These are phyloP conservation scores for Encarsia formosa DNA, from an alignment of 2,888 invertebrate genomes.

Conservation along the genomic window DNA sequence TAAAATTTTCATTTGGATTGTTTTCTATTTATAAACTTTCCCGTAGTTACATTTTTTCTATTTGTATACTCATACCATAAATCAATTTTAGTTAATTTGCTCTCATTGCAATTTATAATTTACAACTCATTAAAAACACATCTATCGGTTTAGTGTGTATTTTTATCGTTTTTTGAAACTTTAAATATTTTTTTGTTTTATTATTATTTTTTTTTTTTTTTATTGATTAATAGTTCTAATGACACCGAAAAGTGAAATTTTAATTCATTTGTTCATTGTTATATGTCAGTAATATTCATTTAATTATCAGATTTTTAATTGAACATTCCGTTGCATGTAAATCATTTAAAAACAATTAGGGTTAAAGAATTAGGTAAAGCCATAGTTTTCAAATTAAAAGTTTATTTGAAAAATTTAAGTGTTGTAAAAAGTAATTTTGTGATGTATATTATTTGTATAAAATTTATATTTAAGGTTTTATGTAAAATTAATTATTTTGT, in stretches of 20 bases:
- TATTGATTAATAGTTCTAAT: constrained; percentile 15
- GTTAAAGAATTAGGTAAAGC: too few relatives aligned
- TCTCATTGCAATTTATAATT: constrained; percentile 8
- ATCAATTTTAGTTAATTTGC: constrained; percentile 2
- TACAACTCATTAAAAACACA: too few relatives aligned
- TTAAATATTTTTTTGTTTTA: constrained; percentile 9
- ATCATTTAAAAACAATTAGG: too few relatives aligned
- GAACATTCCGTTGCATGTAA: too few relatives aligned
- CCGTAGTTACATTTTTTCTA: constrained; percentile 17
- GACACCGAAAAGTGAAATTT: constrained; percentile 5
- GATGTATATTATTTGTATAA: too few relatives aligned
- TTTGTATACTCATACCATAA: neutral
- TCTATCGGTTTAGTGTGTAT: too few relatives aligned
- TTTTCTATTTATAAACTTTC: constrained; percentile 15
- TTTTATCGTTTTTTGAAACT: constrained; percentile 1
- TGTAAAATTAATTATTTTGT: constrained; percentile 8
- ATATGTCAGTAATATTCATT: too few relatives aligned
- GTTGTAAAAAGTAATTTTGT: constrained; percentile 10
- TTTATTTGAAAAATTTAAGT: constrained; percentile 1
- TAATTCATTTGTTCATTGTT: constrained; percentile 3
- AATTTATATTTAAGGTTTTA: constrained; percentile 11
- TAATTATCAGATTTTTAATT: too few relatives aligned
- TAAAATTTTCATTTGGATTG: constrained; percentile 4
- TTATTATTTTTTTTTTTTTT: constrained; percentile 5
- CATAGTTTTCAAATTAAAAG: constrained; percentile 8